A percentile compares a stretch with the other conserved stretches of the same genome.
Evolutionary conservation across 2,888 invertebrate species (phyloP).

Genomic region (Meiosimyza decipiens): DNA sequence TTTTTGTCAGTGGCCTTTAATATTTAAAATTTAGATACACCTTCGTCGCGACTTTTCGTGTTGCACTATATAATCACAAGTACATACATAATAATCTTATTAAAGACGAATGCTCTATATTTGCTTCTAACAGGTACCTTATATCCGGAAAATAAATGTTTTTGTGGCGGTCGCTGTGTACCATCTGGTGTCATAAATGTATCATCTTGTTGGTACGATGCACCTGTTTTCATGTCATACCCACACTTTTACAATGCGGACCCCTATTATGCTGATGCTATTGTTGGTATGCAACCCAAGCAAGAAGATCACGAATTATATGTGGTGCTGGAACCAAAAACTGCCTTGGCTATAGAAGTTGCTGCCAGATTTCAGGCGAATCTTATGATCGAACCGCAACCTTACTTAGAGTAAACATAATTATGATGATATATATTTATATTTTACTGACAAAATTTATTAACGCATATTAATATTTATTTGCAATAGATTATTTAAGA

Average conservation of each 20-base stretch:
- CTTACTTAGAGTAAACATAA: conserved; percentile 72
- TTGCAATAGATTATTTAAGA: conserved; percentile 49
- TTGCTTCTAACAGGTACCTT: conserved; percentile 68
- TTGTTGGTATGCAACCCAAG: conserved; percentile 78
- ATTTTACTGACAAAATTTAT: not conserved
- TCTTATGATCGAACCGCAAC: conserved; percentile 73
- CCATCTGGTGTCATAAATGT: conserved; percentile 80
- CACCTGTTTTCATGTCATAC: conserved; percentile 83
- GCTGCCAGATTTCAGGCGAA: conserved; percentile 82
- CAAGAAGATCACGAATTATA: conserved; percentile 78
- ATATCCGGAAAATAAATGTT: conserved; percentile 74
- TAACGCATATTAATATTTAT: not conserved
- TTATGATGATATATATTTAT: not conserved
- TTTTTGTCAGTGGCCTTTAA: too few species aligned
- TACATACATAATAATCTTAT: not conserved
- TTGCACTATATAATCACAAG: too few species aligned
- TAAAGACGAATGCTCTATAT: not conserved
- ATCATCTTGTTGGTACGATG: conserved; percentile 79
- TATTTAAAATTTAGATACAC: too few species aligned
- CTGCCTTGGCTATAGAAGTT: conserved; percentile 80
- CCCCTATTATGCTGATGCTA: conserved; percentile 71
- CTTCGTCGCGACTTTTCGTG: too few species aligned
- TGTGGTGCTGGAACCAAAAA: conserved; percentile 78
- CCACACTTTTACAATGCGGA: conserved; percentile 87
- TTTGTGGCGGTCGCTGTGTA: conserved; percentile 75